Conservation (phyloP, 2,113 vertebrate genomes). For the Gallinago paraguaiae region DNA sequence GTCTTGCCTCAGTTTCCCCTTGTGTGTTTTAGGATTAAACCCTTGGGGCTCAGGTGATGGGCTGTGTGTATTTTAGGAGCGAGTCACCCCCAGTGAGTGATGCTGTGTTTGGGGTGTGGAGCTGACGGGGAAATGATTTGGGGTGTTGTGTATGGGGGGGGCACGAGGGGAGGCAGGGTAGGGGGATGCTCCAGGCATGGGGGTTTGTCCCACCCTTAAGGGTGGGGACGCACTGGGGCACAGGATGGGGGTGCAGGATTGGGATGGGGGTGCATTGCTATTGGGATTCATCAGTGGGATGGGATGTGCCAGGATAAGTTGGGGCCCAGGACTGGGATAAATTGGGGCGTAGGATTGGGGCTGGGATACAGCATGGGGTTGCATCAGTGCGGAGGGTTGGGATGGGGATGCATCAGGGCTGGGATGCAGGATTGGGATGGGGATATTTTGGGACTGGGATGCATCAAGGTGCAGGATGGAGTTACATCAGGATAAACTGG, state of each 20-base stretch:
- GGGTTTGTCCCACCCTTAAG: background rate
- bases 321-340: background rate
- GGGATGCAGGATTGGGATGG: no score
- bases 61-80: background rate
- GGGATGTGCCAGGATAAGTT: no score
- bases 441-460: background rate
- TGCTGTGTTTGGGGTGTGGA: fast-evolving
- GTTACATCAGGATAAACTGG: background rate
- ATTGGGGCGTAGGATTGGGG: no score
- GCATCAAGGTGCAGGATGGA: no score
- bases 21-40: fast-evolving
- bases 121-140: background rate
- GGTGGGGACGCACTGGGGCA: background rate
- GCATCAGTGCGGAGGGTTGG: background rate
- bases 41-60: background rate
- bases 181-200: background rate
- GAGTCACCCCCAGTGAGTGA: background rate
- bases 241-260: background rate
- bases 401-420: background rate
- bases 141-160: fast-evolving
- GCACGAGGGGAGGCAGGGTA: fast-evolving
- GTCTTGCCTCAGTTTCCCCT: background rate
- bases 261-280: background rate
- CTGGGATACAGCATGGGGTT: background rate
- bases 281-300: background rate